phyloP scores from a whole-genome alignment of 2,888 invertebrate species.

The Thalpophila matura region DNA sequence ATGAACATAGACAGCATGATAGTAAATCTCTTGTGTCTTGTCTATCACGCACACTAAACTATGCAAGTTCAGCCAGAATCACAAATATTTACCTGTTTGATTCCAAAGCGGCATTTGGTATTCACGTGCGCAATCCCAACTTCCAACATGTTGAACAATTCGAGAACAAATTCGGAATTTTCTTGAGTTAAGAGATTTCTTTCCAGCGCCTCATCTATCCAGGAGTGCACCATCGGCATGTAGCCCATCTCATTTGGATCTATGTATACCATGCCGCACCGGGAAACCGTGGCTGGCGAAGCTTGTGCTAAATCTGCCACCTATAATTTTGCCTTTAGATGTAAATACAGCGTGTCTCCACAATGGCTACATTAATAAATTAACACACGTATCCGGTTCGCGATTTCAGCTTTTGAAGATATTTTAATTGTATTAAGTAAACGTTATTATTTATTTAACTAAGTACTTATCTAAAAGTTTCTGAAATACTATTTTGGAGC shows the following conservation, averaged over 20 bases:
- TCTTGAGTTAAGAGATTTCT: constrained; percentile 88
- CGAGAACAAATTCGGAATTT: constrained; percentile 92
- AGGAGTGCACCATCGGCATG: constrained; percentile 95
- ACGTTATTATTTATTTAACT: no score
- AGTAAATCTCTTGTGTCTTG: no score
- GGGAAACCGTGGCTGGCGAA: constrained; percentile 96
- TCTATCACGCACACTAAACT: no score
- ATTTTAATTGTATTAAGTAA: no score
- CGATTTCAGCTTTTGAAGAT: no score
- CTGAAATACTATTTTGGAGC: no score
- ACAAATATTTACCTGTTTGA: constrained; percentile 92
- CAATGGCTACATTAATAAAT: no score
- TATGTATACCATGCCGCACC: constrained; percentile 97
- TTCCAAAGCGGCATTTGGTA: constrained; percentile 93
- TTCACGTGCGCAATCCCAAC: constrained; percentile 92
- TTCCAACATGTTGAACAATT: constrained; percentile 93
- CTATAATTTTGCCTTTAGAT: constrained; percentile 60
- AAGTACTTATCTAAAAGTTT: no score
- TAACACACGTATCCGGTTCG: no score
- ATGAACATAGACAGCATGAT: no score
- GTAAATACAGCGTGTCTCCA: no score
- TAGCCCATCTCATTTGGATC: constrained; percentile 96
- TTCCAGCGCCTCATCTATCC: constrained; percentile 91
- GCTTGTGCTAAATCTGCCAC: constrained; percentile 96
- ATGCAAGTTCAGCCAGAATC: no score